Percentiles rank a stretch among this genome's conserved stretches.
phyloP scores from a whole-genome alignment of 2,113 vertebrate species.

The Felis catus region F.catus_Fca126_mat1.0 CM031414.1:37031501-37032000 shows the following conservation, averaged over 20 bases:
- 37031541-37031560: not conserved
- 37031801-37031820: not conserved
- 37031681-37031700: constrained; percentile 35
- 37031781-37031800: constrained; percentile 29
- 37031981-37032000: not conserved
- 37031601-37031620: not conserved
- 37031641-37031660: constrained; percentile 16
- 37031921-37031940: not conserved
- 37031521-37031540: constrained; percentile 46
- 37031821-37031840: not conserved
- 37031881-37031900: not conserved
- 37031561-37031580: constrained; percentile 61
- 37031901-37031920: not conserved
- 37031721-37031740: not conserved
- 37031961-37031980: not conserved
- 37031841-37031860: not conserved
- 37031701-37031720: constrained; percentile 6
- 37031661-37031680: not conserved
- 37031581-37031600: constrained; percentile 47
- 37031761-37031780: constrained; percentile 26
- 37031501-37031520: not conserved
- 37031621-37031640: not conserved
- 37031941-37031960: not conserved
- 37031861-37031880: not conserved
- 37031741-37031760: constrained; percentile 28